These are phyloP conservation scores for Sardinella longiceps DNA, from an alignment of 2,797 vertebrate genomes.

Conservation along the genomic window DNA sequence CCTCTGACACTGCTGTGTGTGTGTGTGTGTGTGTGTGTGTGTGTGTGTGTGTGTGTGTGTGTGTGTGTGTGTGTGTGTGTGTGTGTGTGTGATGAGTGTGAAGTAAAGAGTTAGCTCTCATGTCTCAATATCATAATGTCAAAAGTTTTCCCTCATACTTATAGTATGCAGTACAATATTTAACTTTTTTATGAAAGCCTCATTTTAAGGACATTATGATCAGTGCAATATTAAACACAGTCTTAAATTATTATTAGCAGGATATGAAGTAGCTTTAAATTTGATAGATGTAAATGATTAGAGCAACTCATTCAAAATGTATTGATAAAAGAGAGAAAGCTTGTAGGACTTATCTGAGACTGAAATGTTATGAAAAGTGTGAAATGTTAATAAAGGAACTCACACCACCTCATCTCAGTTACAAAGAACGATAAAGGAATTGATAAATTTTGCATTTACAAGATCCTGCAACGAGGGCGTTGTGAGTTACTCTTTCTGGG, in stretches of 20 bases:
- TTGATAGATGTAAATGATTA: slow-evolving; percentile 18
- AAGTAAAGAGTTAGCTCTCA: background rate
- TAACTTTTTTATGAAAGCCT: background rate
- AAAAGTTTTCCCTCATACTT: background rate
- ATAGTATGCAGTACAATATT: background rate
- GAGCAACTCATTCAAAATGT: background rate
- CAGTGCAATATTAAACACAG: background rate
- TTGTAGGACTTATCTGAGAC: background rate
- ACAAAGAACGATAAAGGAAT: slow-evolving; percentile 83
- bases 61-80: slow-evolving; percentile 5
- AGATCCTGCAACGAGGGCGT: slow-evolving; percentile 88
- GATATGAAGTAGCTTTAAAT: background rate
- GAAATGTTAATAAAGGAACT: slow-evolving; percentile 55
- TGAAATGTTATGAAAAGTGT: background rate
- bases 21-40: background rate
- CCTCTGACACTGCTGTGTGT: background rate
- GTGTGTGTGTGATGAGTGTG: background rate
- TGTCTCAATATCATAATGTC: background rate
- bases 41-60: slow-evolving; percentile 10
- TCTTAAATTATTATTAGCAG: background rate
- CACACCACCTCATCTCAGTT: slow-evolving; percentile 80
- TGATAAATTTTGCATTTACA: slow-evolving; percentile 92
- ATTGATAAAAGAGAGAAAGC: background rate
- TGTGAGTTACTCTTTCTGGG: slow-evolving; percentile 93
- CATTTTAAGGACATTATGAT: background rate